Conservation (phyloP, 1,140 invertebrate species). For the Uloborus diversus region DNA sequence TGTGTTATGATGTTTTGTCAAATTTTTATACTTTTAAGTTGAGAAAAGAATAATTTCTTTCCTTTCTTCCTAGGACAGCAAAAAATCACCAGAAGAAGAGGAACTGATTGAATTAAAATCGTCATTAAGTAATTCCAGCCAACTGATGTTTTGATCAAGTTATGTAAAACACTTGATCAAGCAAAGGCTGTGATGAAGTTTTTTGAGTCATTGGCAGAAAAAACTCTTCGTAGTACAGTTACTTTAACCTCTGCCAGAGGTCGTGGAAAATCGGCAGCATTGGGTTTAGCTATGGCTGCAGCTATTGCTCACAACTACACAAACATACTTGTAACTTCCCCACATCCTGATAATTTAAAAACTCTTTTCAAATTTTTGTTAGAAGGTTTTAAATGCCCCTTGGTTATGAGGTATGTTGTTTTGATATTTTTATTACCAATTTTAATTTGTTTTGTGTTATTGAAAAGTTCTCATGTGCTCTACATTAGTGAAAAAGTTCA, state of each 20-base stretch:
- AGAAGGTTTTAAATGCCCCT: constrained; percentile 95
- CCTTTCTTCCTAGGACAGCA: background rate
- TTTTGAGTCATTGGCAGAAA: constrained; percentile 94
- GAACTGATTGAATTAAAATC: background rate
- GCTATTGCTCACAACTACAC: constrained; percentile 85
- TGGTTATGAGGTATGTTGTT: constrained; percentile 73
- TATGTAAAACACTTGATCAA: constrained; percentile 90
- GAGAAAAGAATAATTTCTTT: too few species aligned
- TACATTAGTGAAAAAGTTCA: too few species aligned
- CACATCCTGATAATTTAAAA: constrained; percentile 97
- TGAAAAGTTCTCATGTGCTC: too few species aligned
- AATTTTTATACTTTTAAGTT: too few species aligned
- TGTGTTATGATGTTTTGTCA: too few species aligned
- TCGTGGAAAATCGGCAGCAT: constrained; percentile 95
- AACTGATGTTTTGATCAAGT: constrained; percentile 84
- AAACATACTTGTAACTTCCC: constrained; percentile 98
- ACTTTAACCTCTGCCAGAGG: constrained; percentile 96
- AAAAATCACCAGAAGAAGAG: background rate
- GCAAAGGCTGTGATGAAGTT: constrained; percentile 92
- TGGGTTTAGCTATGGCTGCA: constrained; percentile 88
- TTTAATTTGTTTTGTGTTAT: background rate
- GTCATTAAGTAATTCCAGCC: constrained; percentile 63
- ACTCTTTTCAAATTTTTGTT: constrained; percentile 98
- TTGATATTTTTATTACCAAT: background rate
- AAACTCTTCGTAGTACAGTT: constrained; percentile 87